Evolutionary conservation across 2,888 invertebrate species (phyloP).

Genomic region (Steromphala cineraria): DNA sequence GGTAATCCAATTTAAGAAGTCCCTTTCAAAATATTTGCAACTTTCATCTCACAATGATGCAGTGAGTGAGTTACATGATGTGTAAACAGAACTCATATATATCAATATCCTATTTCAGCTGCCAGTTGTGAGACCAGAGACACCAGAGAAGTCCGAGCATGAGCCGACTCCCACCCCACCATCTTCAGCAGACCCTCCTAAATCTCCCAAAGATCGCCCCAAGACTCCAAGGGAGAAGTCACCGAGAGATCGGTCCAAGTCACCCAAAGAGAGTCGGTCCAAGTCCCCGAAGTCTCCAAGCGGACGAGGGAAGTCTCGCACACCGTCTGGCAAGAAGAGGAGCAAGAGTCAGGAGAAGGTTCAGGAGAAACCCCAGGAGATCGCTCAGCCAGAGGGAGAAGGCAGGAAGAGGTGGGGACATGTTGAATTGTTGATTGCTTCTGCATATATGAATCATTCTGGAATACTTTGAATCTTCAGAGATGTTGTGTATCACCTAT

Average conservation of each 20-base stretch:
- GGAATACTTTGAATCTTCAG: no score
- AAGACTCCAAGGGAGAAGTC: conserved; percentile 54
- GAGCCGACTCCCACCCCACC: conserved; percentile 49
- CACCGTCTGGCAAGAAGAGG: conserved; percentile 64
- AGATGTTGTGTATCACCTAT: no score
- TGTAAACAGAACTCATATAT: neutral
- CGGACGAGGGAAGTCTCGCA: conserved; percentile 55
- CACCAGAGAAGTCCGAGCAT: conserved; percentile 52
- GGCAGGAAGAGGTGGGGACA: conserved; percentile 41
- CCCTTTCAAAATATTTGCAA: no score
- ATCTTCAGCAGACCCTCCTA: conserved; percentile 52
- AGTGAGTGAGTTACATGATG: no score
- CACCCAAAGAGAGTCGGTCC: conserved; percentile 42
- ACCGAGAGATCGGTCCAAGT: conserved; percentile 31
- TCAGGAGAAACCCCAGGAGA: conserved; percentile 30
- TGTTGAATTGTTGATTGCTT: no score
- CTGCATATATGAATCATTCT: no score
- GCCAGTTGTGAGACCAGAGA: conserved; percentile 61
- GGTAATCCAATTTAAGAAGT: no score
- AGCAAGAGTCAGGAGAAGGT: conserved; percentile 63
- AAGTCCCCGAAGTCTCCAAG: conserved; percentile 60
- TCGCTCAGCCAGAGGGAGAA: conserved; percentile 40
- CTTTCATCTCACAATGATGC: no score
- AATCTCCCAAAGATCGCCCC: conserved; percentile 45
- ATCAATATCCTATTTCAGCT: conserved; percentile 41